Conservation (phyloP, 2,888 invertebrate genomes). For the Scaptomyza cyrtandrae region DNA sequence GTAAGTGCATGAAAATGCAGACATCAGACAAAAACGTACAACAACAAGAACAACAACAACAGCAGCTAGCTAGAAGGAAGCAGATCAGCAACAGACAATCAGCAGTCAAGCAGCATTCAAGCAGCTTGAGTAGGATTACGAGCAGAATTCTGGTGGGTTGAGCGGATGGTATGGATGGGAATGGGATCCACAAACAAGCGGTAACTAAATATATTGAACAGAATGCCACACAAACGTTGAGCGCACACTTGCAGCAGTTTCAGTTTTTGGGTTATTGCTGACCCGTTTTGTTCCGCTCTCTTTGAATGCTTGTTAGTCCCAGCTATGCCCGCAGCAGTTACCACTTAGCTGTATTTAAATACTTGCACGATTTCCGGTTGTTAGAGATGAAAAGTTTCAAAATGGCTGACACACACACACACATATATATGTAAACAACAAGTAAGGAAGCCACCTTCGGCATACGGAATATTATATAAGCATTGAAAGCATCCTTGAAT, state of each 20-base stretch:
- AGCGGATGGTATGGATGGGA: background rate
- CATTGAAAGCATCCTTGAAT: no score
- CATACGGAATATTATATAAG: no score
- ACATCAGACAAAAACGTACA: constrained; percentile 22
- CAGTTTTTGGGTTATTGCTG: constrained; percentile 64
- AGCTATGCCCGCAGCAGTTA: constrained; percentile 52
- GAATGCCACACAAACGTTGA: constrained; percentile 13
- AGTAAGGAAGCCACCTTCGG: no score
- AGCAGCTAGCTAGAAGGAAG: constrained; percentile 9
- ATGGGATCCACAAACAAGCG: constrained; percentile 11
- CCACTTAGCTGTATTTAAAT: constrained; percentile 74
- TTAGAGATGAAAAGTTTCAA: constrained; percentile 70
- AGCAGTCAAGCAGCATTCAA: constrained; percentile 5
- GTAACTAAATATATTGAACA: constrained; percentile 42
- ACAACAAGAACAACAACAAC: constrained; percentile 14
- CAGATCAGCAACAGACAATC: background rate
- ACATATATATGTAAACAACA: constrained; percentile 1
- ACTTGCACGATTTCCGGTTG: constrained; percentile 80
- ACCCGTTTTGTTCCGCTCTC: background rate
- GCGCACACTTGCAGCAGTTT: constrained; percentile 29
- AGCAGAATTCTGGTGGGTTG: background rate
- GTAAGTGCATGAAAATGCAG: constrained; percentile 79
- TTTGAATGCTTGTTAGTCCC: background rate
- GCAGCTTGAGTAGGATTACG: constrained; percentile 7
- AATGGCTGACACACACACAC: constrained; percentile 65